Evolutionary conservation across 2,888 invertebrate genomes (phyloP).

Genomic region (Unio delphinus): DNA sequence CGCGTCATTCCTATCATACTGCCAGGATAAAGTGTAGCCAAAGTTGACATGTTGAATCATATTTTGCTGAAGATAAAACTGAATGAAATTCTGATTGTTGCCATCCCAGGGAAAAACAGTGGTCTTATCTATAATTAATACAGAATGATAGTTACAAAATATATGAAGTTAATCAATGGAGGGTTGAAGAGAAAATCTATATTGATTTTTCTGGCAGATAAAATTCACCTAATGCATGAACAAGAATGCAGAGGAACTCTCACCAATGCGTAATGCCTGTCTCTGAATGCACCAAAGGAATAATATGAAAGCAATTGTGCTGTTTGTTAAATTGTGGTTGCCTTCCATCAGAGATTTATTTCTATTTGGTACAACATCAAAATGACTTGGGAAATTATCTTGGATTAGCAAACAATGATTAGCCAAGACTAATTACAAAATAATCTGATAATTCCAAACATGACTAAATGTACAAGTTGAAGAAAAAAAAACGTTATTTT

Average conservation of each 20-base stretch:
- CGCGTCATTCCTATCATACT: too few species aligned
- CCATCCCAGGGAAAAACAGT: slow-evolving; percentile 34
- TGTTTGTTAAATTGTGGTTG: slow-evolving; percentile 36
- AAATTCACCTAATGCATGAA: slow-evolving; percentile 33
- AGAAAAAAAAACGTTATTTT: too few species aligned
- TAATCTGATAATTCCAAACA: too few species aligned
- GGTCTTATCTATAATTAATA: slow-evolving; percentile 46
- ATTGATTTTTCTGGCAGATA: slow-evolving; percentile 34
- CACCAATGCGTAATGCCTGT: slow-evolving; percentile 25
- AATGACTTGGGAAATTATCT: too few species aligned
- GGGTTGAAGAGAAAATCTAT: slow-evolving; percentile 33
- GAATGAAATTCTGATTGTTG: slow-evolving; percentile 27
- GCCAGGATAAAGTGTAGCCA: too few species aligned
- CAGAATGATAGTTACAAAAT: slow-evolving; percentile 40
- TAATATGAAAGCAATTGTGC: slow-evolving; percentile 31
- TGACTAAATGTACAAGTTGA: too few species aligned
- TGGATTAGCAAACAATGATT: too few species aligned
- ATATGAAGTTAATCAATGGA: slow-evolving; percentile 35
- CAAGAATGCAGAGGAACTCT: slow-evolving; percentile 21
- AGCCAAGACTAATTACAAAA: too few species aligned
- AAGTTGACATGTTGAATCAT: slow-evolving; percentile 9
- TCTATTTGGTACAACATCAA: too few species aligned
- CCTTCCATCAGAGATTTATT: slow-evolving; percentile 2
- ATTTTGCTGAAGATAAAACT: slow-evolving; percentile 20
- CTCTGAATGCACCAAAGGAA: slow-evolving; percentile 24